A percentile compares a stretch with the other conserved stretches of the same genome.
phyloP scores from a whole-genome alignment of 2,113 vertebrate genomes.

The Sigmodon hispidus region DNA sequence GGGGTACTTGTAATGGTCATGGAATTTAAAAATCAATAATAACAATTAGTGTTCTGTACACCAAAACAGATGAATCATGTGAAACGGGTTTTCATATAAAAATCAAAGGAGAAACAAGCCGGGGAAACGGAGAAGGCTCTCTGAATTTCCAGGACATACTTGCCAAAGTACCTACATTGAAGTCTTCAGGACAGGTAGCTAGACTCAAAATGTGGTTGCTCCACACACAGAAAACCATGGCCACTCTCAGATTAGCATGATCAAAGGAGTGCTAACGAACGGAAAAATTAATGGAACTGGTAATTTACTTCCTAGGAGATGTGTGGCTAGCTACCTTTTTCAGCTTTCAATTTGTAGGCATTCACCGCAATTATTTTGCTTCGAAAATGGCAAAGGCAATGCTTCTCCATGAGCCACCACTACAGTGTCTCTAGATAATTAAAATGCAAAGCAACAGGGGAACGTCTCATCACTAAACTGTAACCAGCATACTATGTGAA shows the following conservation, averaged over 20 bases:
- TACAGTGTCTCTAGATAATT: constrained; percentile 81
- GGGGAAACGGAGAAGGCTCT: background rate
- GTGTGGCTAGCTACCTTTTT: constrained; percentile 37
- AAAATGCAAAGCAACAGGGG: constrained; percentile 85
- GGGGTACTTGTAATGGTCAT: constrained; percentile 89
- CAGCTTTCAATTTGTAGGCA: constrained; percentile 60
- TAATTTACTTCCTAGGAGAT: constrained; percentile 45
- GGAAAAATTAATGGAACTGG: constrained; percentile 62
- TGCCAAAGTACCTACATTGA: background rate
- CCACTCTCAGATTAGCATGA: constrained; percentile 25
- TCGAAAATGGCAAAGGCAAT: constrained; percentile 70
- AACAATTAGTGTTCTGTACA: constrained; percentile 88
- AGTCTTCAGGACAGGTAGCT: background rate
- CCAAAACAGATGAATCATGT: constrained; percentile 84
- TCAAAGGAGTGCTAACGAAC: constrained; percentile 53
- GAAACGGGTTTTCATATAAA: constrained; percentile 84
- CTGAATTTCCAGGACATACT: background rate
- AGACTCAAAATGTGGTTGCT: background rate
- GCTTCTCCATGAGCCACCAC: constrained; percentile 60
- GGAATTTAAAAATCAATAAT: constrained; percentile 91
- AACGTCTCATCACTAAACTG: constrained; percentile 85
- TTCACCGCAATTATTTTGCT: constrained; percentile 42
- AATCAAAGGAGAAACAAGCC: constrained; percentile 75
- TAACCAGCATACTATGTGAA: constrained; percentile 84
- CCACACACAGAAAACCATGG: background rate